Evolutionary conservation across 2,113 vertebrate species (phyloP).

Genomic region (Chelonoidis abingdonii): DNA sequence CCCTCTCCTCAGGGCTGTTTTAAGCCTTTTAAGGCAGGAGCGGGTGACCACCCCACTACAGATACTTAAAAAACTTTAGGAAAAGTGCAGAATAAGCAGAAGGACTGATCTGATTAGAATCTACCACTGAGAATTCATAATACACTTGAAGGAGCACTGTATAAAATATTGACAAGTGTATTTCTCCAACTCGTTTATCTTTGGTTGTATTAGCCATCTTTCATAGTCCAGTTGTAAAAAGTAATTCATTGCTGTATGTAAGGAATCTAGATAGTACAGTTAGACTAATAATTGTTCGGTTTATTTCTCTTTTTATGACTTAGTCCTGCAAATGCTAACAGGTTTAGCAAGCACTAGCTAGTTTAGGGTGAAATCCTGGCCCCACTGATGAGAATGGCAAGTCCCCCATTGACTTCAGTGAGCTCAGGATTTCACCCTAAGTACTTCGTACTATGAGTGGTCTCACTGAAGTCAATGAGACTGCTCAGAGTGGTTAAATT

Average conservation of each 20-base stretch:
- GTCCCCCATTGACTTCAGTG: background rate
- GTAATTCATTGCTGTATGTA: background rate
- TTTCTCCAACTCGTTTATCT: background rate
- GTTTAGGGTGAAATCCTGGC: background rate
- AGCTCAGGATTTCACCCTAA: background rate
- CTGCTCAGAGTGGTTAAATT: background rate
- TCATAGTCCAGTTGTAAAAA: background rate
- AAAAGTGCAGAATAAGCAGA: background rate
- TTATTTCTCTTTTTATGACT: background rate
- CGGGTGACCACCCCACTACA: too few relatives aligned
- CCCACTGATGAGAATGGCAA: background rate
- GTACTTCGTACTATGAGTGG: background rate
- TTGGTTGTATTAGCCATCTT: background rate
- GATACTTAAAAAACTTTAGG: background rate
- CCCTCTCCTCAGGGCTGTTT: too few relatives aligned
- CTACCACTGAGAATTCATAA: background rate
- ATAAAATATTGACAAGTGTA: background rate
- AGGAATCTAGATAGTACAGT: background rate
- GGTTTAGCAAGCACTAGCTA: background rate
- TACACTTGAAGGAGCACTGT: background rate
- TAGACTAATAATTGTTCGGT: background rate
- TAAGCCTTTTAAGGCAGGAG: too few relatives aligned
- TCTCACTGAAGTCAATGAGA: background rate
- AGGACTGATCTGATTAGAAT: background rate
- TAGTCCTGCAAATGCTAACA: background rate